Evolutionary conservation across 2,888 invertebrate species (phyloP), one percentile per base, ranked within the genome.

Genomic region (Synergus laeviventris): DNA sequence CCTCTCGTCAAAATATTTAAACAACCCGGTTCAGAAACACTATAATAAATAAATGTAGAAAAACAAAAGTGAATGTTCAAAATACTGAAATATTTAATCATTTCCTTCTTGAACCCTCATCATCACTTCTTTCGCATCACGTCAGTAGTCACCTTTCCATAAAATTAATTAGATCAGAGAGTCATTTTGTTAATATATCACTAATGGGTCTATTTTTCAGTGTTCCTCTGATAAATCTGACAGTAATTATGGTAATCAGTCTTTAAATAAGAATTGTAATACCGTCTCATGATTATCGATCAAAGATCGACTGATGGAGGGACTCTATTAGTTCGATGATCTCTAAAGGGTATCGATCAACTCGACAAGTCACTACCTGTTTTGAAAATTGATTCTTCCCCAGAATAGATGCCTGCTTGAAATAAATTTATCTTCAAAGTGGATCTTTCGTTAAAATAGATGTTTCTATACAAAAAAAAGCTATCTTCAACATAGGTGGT

Each of bases 141-240:
- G 45, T 24, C 31, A 70, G 14, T n/a, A 70, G 2, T 49, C 31
- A 31, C n/a, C 49, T 9, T 24, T 11, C 31, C 31, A 36, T 45
- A 31, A 70, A 70, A 70, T 70, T 70, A 49, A 70, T 70, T 70
- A 49, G 49, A 70, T n/a, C 31, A 49, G 45, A 45, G 49, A 49
- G 49, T 70, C 31, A 64, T 64, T 64, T 64, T 21, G 42, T 24
- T 64, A 64, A 64, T 64, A 14, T 18, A 64, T 8, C 42, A 64
- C 39, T 64, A 64, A 64, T 64, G 21, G 39, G 56, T 18, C 24
- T 59, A 14, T 59, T 59, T 59, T 59, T 59, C 59, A 59, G 24
- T 59, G 24, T 59, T 59, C 14, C 59, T 24, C 14, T 14, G 59
- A 59, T 24, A 59, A 59, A 14, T 59, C 24, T 59, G 59, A 59